A percentile compares a stretch with the other conserved stretches of the same genome.
phyloP scores from a whole-genome alignment of 2,797 vertebrate genomes.

The Ctenosaura bakeri region DNA sequence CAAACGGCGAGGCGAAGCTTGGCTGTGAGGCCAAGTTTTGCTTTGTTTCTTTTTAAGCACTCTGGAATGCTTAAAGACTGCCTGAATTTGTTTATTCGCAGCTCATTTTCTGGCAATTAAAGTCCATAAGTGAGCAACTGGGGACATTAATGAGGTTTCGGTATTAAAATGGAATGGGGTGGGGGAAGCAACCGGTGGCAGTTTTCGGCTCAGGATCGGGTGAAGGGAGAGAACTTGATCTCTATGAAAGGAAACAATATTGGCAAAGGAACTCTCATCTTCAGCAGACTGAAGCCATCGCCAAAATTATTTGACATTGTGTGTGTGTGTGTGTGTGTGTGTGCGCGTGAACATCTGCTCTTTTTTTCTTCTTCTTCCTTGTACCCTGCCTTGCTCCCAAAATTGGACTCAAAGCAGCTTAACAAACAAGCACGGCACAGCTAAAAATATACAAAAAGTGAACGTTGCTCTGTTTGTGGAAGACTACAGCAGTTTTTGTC shows the following conservation, averaged over 20 bases:
- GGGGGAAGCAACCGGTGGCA: conserved; percentile 39
- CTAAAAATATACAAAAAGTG: too few relatives aligned
- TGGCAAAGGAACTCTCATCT: conserved; percentile 56
- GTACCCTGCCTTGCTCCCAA: too few relatives aligned
- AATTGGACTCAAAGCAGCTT: background rate
- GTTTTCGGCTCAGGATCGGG: conserved; percentile 50
- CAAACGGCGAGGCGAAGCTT: background rate
- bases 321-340: background rate
- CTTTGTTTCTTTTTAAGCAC: background rate
- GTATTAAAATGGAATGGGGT: conserved; percentile 20
- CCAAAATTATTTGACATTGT: conserved; percentile 57
- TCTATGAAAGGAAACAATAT: conserved; percentile 62
- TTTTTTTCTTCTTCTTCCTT: background rate
- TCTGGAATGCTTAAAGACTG: conserved; percentile 30
- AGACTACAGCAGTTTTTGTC: background rate
- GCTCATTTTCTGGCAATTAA: conserved; percentile 52
- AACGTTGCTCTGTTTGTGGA: background rate
- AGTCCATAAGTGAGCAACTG: conserved; percentile 58
- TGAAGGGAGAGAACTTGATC: conserved; percentile 60
- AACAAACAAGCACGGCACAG: too few relatives aligned
- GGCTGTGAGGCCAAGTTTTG: conserved; percentile 26
- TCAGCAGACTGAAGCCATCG: conserved; percentile 62
- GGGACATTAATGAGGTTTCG: conserved; percentile 65
- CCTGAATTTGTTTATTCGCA: conserved; percentile 42
- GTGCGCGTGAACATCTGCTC: background rate